Evolutionary conservation across 2,113 vertebrate species (phyloP).

Genomic region (Cottus gobio): DNA sequence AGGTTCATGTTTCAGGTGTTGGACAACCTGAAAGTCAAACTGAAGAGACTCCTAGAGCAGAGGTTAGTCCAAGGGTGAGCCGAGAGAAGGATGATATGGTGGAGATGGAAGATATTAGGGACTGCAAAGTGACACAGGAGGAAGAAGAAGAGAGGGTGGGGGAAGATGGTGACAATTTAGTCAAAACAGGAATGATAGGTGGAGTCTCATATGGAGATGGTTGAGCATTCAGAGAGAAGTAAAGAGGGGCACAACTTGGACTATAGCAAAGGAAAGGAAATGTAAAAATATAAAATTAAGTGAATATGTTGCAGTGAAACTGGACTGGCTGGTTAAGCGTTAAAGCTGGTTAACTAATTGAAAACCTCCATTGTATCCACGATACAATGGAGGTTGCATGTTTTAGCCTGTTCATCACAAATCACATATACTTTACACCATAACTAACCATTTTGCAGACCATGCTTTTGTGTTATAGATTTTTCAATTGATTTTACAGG

Average conservation of each 20-base stretch:
- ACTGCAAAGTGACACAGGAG: constrained; percentile 64
- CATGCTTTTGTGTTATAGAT: neutral
- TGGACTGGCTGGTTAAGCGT: neutral
- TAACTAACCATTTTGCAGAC: neutral
- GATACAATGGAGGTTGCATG: neutral
- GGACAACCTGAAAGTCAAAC: constrained; percentile 9
- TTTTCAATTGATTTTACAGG: neutral
- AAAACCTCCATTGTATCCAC: neutral
- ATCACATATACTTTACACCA: neutral
- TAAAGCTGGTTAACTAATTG: neutral
- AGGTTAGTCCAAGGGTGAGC: neutral
- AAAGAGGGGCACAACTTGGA: neutral
- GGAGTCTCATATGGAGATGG: neutral
- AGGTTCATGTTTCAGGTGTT: neutral
- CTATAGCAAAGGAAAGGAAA: neutral
- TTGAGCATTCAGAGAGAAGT: neutral
- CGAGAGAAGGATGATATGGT: constrained; percentile 71
- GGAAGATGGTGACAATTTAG: neutral
- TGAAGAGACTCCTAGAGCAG: neutral
- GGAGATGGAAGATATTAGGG: constrained; percentile 73
- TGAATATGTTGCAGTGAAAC: neutral
- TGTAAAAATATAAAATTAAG: neutral
- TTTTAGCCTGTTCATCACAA: neutral
- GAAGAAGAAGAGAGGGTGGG: constrained; percentile 2
- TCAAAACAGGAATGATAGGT: constrained; percentile 2